Percentiles rank a stretch among this genome's conserved stretches.
Conservation (phyloP, 2,113 vertebrate species). For the Phylloscopus trochilus region DNA sequence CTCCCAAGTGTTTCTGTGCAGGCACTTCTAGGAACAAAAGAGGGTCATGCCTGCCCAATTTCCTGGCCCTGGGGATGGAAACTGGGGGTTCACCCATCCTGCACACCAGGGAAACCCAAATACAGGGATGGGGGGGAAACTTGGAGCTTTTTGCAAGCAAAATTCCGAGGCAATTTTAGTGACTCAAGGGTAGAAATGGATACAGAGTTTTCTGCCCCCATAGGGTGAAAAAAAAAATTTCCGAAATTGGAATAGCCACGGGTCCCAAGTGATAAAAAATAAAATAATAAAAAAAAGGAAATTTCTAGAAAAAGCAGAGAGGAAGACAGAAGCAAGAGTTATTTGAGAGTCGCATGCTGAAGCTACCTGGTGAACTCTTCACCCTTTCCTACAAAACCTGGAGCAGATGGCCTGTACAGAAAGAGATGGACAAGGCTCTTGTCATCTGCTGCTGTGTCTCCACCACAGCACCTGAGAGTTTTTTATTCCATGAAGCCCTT, state of each 20-base stretch:
- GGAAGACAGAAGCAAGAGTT: neutral
- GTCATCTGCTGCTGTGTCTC: neutral
- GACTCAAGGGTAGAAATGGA: neutral
- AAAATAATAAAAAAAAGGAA: neutral
- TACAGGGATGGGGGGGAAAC: accelerated
- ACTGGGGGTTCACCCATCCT: neutral
- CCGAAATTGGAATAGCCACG: neutral
- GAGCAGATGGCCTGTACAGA: neutral
- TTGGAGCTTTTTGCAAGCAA: neutral
- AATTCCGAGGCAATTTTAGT: neutral
- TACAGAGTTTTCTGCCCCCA: neutral
- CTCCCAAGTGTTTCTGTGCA: constrained; percentile 7
- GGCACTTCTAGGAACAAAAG: constrained; percentile 25
- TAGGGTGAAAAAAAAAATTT: neutral
- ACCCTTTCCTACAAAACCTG: neutral
- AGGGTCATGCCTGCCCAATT: neutral
- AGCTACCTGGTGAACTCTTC: neutral
- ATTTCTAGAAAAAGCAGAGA: neutral
- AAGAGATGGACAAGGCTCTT: neutral
- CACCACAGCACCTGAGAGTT: neutral
- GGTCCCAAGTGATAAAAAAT: neutral
- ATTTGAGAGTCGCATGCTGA: neutral
- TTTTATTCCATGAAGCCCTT: neutral
- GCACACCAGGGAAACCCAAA: neutral
- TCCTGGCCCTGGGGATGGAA: neutral